Percentiles rank a stretch among this genome's conserved stretches.
Evolutionary conservation across 1,140 invertebrate species (phyloP).

Genomic region (Ptiloglossa arizonensis): DNA sequence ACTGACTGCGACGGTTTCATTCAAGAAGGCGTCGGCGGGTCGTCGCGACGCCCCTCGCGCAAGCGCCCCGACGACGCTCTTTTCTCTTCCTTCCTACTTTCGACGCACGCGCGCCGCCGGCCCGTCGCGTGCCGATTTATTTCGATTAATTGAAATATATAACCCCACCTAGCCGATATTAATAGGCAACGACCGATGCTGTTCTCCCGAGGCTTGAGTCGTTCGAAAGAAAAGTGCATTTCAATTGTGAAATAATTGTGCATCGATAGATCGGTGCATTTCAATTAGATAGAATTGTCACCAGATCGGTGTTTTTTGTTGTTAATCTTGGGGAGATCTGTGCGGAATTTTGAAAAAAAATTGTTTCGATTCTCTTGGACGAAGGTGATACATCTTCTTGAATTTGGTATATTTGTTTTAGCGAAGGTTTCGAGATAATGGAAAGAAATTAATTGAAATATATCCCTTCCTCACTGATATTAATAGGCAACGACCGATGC

Average conservation of each 20-base stretch:
- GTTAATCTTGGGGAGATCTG: too few species aligned
- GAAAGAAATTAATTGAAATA: too few species aligned
- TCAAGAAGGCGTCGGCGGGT: slow-evolving; percentile 72
- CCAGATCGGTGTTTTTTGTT: too few species aligned
- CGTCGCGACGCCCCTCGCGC: slow-evolving; percentile 66
- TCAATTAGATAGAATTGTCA: slow-evolving; percentile 10
- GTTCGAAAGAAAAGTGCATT: not conserved
- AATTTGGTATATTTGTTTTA: too few species aligned
- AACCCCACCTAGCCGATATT: slow-evolving; percentile 50
- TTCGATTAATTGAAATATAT: slow-evolving; percentile 71
- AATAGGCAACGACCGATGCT: slow-evolving; percentile 53
- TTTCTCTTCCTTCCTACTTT: slow-evolving; percentile 43
- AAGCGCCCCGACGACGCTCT: slow-evolving; percentile 55
- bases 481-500: too few species aligned
- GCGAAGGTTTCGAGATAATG: too few species aligned
- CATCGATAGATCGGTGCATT: slow-evolving; percentile 12
- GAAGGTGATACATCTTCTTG: too few species aligned
- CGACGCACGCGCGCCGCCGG: slow-evolving; percentile 25
- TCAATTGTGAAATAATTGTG: too few species aligned
- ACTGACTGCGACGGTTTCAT: slow-evolving; percentile 71
- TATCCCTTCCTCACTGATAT: too few species aligned
- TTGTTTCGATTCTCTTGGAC: too few species aligned
- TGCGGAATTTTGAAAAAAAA: too few species aligned
- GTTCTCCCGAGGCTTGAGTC: not conserved
- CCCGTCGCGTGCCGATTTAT: slow-evolving; percentile 66